Evolutionary conservation across 2,888 invertebrate species (phyloP).

Genomic region (Agrochola lota): DNA sequence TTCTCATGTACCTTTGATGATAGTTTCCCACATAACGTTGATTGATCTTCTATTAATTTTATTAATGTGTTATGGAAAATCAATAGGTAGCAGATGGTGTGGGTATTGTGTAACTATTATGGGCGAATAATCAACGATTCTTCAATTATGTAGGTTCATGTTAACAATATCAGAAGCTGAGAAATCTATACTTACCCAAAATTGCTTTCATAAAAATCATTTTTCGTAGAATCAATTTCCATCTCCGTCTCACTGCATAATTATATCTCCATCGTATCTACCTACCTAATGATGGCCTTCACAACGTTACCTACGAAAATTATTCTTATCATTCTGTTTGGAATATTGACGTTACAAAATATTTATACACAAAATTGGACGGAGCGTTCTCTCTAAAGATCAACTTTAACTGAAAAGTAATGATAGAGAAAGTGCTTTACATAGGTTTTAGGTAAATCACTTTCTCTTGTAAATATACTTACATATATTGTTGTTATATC

Average conservation of each 20-base stretch:
- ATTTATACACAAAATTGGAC: constrained; percentile 15
- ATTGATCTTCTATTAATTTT: constrained; percentile 8
- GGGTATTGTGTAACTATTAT: background rate
- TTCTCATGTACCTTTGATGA: background rate
- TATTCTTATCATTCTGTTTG: constrained; percentile 28
- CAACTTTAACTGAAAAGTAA: constrained; percentile 26
- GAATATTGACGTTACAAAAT: constrained; percentile 16
- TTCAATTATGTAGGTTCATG: constrained; percentile 7
- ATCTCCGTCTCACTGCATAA: constrained; percentile 19
- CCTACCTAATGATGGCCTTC: constrained; percentile 15
- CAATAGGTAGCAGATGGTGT: constrained; percentile 14
- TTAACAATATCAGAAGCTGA: constrained; percentile 26
- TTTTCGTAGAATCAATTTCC: constrained; percentile 40
- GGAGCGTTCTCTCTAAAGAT: constrained; percentile 20
- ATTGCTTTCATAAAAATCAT: constrained; percentile 25
- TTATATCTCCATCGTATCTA: constrained; percentile 10
- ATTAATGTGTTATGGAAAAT: constrained; percentile 28
- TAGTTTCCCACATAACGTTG: constrained; percentile 12
- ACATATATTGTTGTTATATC: background rate
- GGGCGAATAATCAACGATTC: constrained; percentile 15
- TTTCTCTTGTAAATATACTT: constrained; percentile 15
- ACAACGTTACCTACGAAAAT: constrained; percentile 11
- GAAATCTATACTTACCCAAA: constrained; percentile 34
- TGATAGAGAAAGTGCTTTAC: background rate
- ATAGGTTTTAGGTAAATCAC: background rate